Percentiles rank a stretch among this genome's conserved stretches.
These are phyloP conservation scores for Brachypterus glaber DNA, from an alignment of 2,888 invertebrate species.

Conservation along the genomic window DNA sequence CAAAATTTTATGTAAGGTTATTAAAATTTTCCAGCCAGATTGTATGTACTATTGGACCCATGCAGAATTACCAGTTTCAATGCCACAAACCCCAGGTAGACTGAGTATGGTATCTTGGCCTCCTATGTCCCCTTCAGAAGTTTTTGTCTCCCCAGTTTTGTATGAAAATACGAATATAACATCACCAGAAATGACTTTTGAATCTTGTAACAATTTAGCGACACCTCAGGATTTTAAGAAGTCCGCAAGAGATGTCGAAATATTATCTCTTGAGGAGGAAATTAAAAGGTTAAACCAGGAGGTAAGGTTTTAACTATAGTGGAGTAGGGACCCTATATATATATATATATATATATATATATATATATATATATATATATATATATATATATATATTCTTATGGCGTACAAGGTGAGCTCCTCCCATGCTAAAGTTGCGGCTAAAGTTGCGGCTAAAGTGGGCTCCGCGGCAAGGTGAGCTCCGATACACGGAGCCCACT, in stretches of 20 bases:
- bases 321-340: too few relatives aligned
- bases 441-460: too few relatives aligned
- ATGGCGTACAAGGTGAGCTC: too few relatives aligned
- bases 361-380: too few relatives aligned
- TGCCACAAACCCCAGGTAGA: conserved; percentile 64
- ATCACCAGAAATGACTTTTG: conserved; percentile 16
- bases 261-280: conserved; percentile 39
- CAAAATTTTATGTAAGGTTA: too few relatives aligned
- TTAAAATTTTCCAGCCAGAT: conserved; percentile 62
- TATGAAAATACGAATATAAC: conserved; percentile 21
- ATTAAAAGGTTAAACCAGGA: conserved; percentile 47
- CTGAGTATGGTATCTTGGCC: conserved; percentile 68
- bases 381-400: too few relatives aligned
- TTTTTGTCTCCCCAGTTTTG: conserved; percentile 23
- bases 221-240: conserved; percentile 23
- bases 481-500: too few relatives aligned
- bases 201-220: neutral
- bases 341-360: too few relatives aligned
- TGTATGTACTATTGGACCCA: conserved; percentile 89
- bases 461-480: too few relatives aligned
- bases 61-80: conserved; percentile 57
- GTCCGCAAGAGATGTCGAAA: conserved; percentile 36
- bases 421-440: too few relatives aligned
- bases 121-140: conserved; percentile 41
- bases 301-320: too few relatives aligned